A percentile compares a stretch with the other conserved stretches of the same genome.
phyloP scores from a whole-genome alignment of 2,797 vertebrate genomes.

The Alauda arvensis region DNA sequence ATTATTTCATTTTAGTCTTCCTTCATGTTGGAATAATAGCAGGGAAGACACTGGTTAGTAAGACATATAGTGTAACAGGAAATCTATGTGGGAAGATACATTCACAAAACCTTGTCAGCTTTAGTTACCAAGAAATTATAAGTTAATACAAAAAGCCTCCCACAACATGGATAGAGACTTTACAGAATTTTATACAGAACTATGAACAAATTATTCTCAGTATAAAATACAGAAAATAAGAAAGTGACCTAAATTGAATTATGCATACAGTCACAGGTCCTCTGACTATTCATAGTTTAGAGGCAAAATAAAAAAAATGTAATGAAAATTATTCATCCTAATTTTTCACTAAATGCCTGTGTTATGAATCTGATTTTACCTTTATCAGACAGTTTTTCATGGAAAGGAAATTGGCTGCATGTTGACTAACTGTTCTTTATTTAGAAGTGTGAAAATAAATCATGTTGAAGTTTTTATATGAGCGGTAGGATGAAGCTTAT shows the following conservation, averaged over 20 bases:
- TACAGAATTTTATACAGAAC: background rate
- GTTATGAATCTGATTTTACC: background rate
- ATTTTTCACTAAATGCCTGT: background rate
- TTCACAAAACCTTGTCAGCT: background rate
- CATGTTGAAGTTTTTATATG: background rate
- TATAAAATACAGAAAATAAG: background rate
- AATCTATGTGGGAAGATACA: background rate
- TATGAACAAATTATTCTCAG: background rate
- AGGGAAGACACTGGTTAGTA: background rate
- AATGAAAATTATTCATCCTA: background rate
- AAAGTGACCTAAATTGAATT: background rate
- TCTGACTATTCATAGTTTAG: background rate
- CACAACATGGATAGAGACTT: background rate
- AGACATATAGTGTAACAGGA: background rate
- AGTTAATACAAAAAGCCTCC: background rate
- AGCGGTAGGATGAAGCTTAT: background rate
- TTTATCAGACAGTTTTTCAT: background rate
- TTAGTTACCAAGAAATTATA: background rate
- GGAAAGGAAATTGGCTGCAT: background rate
- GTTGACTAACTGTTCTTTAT: background rate
- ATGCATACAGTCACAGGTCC: background rate
- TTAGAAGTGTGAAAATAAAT: background rate
- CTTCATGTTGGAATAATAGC: background rate
- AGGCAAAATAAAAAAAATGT: background rate
- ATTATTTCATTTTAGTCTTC: background rate